Percentiles rank a stretch among this genome's conserved stretches.
Conservation (phyloP, 2,888 invertebrate genomes). For the Drosophila setosimentum region DNA sequence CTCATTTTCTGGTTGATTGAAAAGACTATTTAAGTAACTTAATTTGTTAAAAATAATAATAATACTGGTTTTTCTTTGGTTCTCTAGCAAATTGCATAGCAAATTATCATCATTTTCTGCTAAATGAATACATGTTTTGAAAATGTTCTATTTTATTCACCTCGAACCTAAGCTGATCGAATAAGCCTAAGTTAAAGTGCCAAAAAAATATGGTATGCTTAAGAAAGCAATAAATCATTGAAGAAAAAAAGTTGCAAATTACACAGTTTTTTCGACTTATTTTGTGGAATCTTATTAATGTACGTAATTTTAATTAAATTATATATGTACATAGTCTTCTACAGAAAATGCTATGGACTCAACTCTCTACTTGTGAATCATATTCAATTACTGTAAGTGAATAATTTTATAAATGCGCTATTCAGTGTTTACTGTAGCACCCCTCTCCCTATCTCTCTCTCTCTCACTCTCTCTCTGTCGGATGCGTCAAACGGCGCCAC, state of each 20-base stretch:
- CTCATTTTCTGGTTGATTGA: neutral
- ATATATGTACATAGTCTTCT: neutral
- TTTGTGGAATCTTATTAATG: no score
- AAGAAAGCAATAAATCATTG: neutral
- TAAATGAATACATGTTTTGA: neutral
- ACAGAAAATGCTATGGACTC: neutral
- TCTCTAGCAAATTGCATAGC: neutral
- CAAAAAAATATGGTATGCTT: no score
- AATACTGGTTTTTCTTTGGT: neutral
- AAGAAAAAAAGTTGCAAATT: neutral
- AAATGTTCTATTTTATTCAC: no score
- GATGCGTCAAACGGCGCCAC: conserved; percentile 52
- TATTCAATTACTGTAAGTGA: neutral
- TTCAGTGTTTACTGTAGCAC: conserved; percentile 25
- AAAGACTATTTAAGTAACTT: neutral
- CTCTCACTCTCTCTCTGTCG: neutral
- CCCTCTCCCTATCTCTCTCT: no score
- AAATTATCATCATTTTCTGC: neutral
- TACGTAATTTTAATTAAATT: neutral
- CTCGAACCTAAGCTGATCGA: no score
- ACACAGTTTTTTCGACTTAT: neutral
- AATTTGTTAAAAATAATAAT: neutral
- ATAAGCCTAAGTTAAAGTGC: no score
- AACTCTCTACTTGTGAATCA: neutral
- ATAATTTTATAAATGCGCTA: neutral